Evolutionary conservation across 2,888 invertebrate species (phyloP), one percentile per base, ranked within the genome.

Genomic region (Ormia ochracea): DNA sequence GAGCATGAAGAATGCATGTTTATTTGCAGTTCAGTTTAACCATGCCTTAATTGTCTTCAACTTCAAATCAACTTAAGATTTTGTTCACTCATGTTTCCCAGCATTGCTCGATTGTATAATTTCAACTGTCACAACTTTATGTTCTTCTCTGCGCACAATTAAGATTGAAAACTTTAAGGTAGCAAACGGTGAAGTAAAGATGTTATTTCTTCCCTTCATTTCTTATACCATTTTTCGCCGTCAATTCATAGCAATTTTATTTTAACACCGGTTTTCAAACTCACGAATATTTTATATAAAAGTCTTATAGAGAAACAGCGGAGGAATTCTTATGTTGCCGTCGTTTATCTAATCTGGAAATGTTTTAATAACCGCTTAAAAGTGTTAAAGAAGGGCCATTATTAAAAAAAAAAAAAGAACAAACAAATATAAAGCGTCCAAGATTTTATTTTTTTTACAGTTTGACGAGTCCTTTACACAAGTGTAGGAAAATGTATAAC

Each of bases 381-480:
- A 76, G 76, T 76, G 78, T 78, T 78, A 74, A 68, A 63, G 69
- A 61, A 66, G 61, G 68, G 73, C 73, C 76, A 76, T 68, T 69
- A 76, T 69, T n/a, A n/a, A n/a, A n/a, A n/a, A n/a, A n/a, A n/a
- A n/a, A n/a, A n/a, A n/a, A n/a, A n/a, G n/a, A n/a, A n/a, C n/a
- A n/a, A n/a, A n/a, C n/a, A n/a, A n/a, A n/a, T n/a, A n/a, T n/a
- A n/a, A n/a, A n/a, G n/a, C n/a, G n/a, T n/a, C 56, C 36, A 63
- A 36, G 21, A n/a, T 41, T 54, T 31, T 58, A 41, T 65, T 23
- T 33, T 69, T 6, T 56, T 61, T 1, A 19, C 36, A 23, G 17
- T 59, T 9, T 59, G 10, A 75, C 52, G 59, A 75, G 68, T 68
- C 68, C 75, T 75, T 75, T 14, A 33, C 31, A 59, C 43, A 68